These are phyloP conservation scores for Heliconius melpomene DNA, from an alignment of 1,140 invertebrate species.

Conservation along the genomic window DNA sequence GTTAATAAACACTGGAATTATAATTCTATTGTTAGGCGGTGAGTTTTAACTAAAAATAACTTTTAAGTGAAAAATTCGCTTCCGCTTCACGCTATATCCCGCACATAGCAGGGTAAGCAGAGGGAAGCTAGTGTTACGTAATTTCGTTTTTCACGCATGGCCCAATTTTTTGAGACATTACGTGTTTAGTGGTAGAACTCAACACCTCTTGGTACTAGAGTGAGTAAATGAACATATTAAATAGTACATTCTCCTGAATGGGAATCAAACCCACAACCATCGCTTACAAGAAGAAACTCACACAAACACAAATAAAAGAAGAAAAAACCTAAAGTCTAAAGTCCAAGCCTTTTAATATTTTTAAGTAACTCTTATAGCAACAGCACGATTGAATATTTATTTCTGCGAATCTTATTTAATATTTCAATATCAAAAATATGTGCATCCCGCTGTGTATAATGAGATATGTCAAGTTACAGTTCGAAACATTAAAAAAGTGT, in stretches of 20 bases:
- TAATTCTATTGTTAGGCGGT: not conserved
- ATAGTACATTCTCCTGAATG: not conserved
- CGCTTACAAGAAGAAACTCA: not conserved
- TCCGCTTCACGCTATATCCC: too few relatives aligned
- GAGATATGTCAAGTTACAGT: not conserved
- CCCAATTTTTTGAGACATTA: not conserved
- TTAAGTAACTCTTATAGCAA: not conserved
- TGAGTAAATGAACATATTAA: not conserved
- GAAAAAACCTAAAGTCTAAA: too few relatives aligned
- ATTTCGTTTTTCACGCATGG: not conserved
- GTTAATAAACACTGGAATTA: not conserved
- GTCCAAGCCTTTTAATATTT: too few relatives aligned
- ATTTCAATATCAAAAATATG: not conserved
- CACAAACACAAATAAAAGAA: not conserved
- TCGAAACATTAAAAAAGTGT: too few relatives aligned
- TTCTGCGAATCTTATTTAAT: not conserved
- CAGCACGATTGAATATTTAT: not conserved
- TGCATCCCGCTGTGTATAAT: constrained; percentile 3
- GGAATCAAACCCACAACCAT: not conserved
- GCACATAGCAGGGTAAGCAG: too few relatives aligned
- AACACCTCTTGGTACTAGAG: not conserved
- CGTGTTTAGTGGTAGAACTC: not conserved
- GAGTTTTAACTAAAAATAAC: not conserved
- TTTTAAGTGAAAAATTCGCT: too few relatives aligned
- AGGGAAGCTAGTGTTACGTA: not conserved